Evolutionary conservation across 2,797 vertebrate genomes (phyloP), one percentile per base, ranked within the genome.

Genomic region (Dicrostonyx torquatus): DNA sequence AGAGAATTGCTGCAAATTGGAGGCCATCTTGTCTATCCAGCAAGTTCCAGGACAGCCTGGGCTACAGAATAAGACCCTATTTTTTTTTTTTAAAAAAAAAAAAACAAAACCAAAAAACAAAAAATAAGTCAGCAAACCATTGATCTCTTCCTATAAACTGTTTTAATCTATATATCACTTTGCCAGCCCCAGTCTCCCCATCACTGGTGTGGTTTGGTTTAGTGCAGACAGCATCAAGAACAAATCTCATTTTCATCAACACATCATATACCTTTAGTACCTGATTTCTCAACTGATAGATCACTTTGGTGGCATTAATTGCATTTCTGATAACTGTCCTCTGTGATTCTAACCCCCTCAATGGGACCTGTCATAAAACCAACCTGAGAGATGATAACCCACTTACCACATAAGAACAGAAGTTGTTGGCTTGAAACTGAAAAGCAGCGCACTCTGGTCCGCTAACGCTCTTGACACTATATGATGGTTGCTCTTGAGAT

Each of bases 331-430:
- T 83, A n/a, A 90, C 68, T 73, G 90, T 96, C 17, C 40, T 88
- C 70, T 80, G 86, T 86, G 53, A 84, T 76, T 40, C 66, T 77
- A 50, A 45, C 48, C 62, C 58, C n/a, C 82, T 75, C 68, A 15
- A 12, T n/a, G 60, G 83, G 43, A 85, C 37, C n/a, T n/a, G 2
- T 91, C 89, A 66, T 48, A 37, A 29, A 87, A 76, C n/a, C 43
- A 93, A 60, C 45, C 88, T 45, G 34, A 95, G 77, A 87, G 77
- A 95, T 37, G 77, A 95, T 37, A 72, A 87, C 22, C 24, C 77
- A 11, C 77, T 93, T 20, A 48, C 24, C 20, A n/a, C 0, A 2
- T 22, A 48, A 76, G 62, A 88, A 72, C 22, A 95, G 93, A 88
- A 89, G 76, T 8, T n/a, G 15, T 70, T 75, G 72, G 37, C 37